Evolutionary conservation across 2,888 invertebrate species (phyloP).

Genomic region (Drosophila putrida): DNA sequence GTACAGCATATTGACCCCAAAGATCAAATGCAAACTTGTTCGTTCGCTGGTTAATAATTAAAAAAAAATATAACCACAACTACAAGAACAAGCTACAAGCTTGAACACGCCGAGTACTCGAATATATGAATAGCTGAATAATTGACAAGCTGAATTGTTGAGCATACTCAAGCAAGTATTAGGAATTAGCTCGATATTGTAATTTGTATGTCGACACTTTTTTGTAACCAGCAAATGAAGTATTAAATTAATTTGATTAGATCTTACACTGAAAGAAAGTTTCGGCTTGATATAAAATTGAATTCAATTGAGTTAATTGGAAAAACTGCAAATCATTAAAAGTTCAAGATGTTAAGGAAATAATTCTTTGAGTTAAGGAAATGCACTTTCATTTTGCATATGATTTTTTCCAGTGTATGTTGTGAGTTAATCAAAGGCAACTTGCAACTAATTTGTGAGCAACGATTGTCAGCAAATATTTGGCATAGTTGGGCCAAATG

Average conservation of each 20-base stretch:
- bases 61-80: slow-evolving; percentile 16
- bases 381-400: not conserved
- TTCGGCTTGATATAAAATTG: not conserved
- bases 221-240: slow-evolving; percentile 36
- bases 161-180: slow-evolving; percentile 14
- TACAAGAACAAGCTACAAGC: slow-evolving; percentile 29
- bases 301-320: not conserved
- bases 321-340: no score
- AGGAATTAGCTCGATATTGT: slow-evolving; percentile 57
- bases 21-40: slow-evolving; percentile 82
- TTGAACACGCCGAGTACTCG: slow-evolving; percentile 15
- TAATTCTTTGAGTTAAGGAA: not conserved
- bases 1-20: slow-evolving; percentile 77
- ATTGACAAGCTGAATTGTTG: slow-evolving; percentile 21
- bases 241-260: slow-evolving; percentile 49
- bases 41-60: slow-evolving; percentile 67
- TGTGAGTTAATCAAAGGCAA: slow-evolving; percentile 60
- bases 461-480: slow-evolving; percentile 65
- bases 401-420: slow-evolving; percentile 32
- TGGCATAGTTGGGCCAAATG: slow-evolving; percentile 74
- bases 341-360: no score
- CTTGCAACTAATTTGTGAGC: slow-evolving; percentile 34
- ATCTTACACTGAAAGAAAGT: slow-evolving; percentile 32
- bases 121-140: slow-evolving; percentile 33
- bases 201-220: slow-evolving; percentile 69